Conservation (phyloP, 1,140 invertebrate species). For the Drosophila sproati region DNA sequence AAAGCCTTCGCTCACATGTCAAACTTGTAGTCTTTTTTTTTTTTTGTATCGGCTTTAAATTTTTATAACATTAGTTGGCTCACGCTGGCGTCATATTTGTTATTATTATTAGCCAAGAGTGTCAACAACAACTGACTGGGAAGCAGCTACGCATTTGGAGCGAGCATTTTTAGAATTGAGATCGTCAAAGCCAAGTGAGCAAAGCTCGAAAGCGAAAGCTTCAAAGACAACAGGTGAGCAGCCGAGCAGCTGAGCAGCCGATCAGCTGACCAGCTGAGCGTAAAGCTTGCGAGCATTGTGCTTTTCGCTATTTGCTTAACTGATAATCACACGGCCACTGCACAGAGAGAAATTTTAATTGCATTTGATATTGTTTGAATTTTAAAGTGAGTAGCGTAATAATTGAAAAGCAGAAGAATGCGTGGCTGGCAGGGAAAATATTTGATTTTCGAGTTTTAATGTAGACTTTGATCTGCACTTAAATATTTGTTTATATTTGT, state of each 20-base stretch:
- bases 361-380: too few species aligned
- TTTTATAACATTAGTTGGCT: conserved; percentile 42
- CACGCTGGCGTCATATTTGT: conserved; percentile 64
- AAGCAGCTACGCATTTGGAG: conserved; percentile 53
- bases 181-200: conserved; percentile 15
- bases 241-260: conserved; percentile 7
- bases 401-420: too few species aligned
- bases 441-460: too few species aligned
- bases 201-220: conserved; percentile 38
- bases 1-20: conserved; percentile 1
- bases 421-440: too few species aligned
- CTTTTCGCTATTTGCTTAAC: conserved; percentile 12
- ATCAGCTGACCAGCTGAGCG: background rate
- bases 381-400: too few species aligned
- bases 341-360: background rate
- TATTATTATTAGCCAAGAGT: conserved; percentile 73
- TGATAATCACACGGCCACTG: conserved; percentile 18
- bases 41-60: conserved; percentile 29
- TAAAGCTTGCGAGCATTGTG: conserved; percentile 13
- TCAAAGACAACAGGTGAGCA: conserved; percentile 22
- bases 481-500: too few species aligned
- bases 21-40: background rate
- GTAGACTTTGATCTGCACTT: too few species aligned
- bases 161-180: conserved; percentile 61
- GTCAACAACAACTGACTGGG: conserved; percentile 54